Conservation (phyloP, 2,797 vertebrate genomes). For the Eurystomus glaucurus region DNA sequence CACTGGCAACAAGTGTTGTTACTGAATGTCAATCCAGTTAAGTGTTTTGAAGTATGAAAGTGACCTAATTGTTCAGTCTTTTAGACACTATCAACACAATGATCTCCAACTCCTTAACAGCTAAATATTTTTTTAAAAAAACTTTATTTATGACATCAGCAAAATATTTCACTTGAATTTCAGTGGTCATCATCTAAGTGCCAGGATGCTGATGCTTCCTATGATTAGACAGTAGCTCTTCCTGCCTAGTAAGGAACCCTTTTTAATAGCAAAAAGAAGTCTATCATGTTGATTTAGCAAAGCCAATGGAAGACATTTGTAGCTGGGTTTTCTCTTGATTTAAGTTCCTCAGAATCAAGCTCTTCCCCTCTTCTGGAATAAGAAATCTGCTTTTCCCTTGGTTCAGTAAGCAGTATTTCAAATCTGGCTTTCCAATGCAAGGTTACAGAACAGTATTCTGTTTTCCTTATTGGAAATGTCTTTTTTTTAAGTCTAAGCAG, state of each 20-base stretch:
- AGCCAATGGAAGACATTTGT: neutral
- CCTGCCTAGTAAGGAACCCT: accelerated
- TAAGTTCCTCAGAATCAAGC: neutral
- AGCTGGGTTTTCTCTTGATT: neutral
- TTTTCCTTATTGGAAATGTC: neutral
- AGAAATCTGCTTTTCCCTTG: neutral
- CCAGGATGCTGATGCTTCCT: neutral
- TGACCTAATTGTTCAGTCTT: neutral
- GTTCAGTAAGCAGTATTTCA: neutral
- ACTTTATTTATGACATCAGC: neutral
- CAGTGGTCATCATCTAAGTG: accelerated
- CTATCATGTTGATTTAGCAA: neutral
- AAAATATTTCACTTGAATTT: neutral
- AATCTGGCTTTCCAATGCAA: neutral
- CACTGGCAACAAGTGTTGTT: neutral
- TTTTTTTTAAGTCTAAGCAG: neutral
- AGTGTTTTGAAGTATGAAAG: neutral
- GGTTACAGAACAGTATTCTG: neutral
- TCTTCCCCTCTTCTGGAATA: neutral
- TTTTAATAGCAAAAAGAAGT: neutral
- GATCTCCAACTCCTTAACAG: neutral
- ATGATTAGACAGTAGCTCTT: neutral
- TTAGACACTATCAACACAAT: neutral
- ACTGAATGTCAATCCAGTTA: neutral
- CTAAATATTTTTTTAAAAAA: neutral